These are phyloP conservation scores for Bembecia ichneumoniformis DNA, from an alignment of 2,888 invertebrate genomes.

Conservation along the genomic window DNA sequence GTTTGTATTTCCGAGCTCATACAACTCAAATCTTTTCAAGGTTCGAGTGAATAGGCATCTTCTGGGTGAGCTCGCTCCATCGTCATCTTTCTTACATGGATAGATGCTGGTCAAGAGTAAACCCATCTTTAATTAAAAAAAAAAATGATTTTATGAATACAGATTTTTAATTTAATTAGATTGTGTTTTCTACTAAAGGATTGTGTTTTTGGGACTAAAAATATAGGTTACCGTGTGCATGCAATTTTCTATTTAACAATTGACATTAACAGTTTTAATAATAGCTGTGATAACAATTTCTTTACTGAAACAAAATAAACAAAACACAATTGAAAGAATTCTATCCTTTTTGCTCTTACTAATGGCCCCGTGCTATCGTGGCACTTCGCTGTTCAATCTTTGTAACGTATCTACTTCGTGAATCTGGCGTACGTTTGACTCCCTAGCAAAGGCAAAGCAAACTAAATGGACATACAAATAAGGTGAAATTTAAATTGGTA, in stretches of 20 bases:
- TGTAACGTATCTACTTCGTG: conserved; percentile 31
- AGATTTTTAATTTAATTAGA: too few relatives aligned
- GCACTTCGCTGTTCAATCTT: conserved; percentile 59
- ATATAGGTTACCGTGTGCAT: too few relatives aligned
- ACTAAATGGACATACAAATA: not conserved
- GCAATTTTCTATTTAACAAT: not conserved
- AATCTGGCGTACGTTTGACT: not conserved
- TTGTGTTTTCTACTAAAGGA: too few relatives aligned
- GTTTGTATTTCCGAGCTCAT: too few relatives aligned
- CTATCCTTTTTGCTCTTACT: conserved; percentile 49
- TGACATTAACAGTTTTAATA: not conserved
- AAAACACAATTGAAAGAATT: conserved; percentile 41
- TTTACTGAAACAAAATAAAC: conserved; percentile 24
- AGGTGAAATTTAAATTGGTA: not conserved
- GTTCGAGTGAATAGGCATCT: too few relatives aligned
- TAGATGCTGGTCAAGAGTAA: too few relatives aligned
- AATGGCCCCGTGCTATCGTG: conserved; percentile 53
- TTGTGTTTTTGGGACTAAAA: too few relatives aligned
- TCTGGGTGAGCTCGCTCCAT: too few relatives aligned
- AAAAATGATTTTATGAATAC: too few relatives aligned
- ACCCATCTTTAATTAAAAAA: too few relatives aligned
- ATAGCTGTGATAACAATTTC: not conserved
- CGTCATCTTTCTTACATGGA: too few relatives aligned
- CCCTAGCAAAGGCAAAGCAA: not conserved
- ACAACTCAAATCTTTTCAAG: too few relatives aligned